phyloP scores from a whole-genome alignment of 2,797 vertebrate genomes.

The Clarias laeviceps region DNA sequence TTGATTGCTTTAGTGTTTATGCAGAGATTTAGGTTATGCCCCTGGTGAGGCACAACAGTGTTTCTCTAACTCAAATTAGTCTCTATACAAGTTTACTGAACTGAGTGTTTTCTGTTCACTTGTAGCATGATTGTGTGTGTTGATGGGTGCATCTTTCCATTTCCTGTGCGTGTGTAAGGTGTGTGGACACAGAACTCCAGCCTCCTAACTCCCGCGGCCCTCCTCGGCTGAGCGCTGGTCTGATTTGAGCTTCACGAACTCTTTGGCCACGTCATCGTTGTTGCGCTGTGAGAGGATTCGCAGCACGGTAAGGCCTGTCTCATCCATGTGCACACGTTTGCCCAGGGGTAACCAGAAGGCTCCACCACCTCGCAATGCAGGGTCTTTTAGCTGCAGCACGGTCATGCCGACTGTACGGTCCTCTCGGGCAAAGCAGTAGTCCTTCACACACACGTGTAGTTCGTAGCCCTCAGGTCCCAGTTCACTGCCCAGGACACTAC shows the following conservation, averaged over 20 bases:
- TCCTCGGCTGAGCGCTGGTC: slow-evolving; percentile 94
- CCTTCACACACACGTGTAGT: slow-evolving; percentile 96
- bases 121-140: slow-evolving; percentile 63
- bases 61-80: slow-evolving; percentile 16
- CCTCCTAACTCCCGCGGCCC: slow-evolving; percentile 79
- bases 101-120: slow-evolving; percentile 18
- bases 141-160: slow-evolving; percentile 65
- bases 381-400: slow-evolving; percentile 90
- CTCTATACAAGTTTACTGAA: not conserved
- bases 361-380: slow-evolving; percentile 80
- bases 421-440: slow-evolving; percentile 98
- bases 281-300: slow-evolving; percentile 97
- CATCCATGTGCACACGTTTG: slow-evolving; percentile 94
- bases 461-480: slow-evolving; percentile 93
- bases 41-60: slow-evolving; percentile 16
- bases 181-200: slow-evolving; percentile 70
- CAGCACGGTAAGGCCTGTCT: slow-evolving; percentile 95
- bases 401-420: slow-evolving; percentile 91
- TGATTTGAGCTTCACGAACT: slow-evolving; percentile 96
- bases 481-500: slow-evolving; percentile 87
- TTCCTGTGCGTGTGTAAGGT: slow-evolving; percentile 57
- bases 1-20: slow-evolving; percentile 42
- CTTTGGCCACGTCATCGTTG: slow-evolving; percentile 97
- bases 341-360: slow-evolving; percentile 83
- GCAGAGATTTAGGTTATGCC: slow-evolving; percentile 31